Percentiles rank a stretch among this genome's conserved stretches.
Conservation (phyloP, 1,140 invertebrate genomes). For the Bombus breviceps region DNA sequence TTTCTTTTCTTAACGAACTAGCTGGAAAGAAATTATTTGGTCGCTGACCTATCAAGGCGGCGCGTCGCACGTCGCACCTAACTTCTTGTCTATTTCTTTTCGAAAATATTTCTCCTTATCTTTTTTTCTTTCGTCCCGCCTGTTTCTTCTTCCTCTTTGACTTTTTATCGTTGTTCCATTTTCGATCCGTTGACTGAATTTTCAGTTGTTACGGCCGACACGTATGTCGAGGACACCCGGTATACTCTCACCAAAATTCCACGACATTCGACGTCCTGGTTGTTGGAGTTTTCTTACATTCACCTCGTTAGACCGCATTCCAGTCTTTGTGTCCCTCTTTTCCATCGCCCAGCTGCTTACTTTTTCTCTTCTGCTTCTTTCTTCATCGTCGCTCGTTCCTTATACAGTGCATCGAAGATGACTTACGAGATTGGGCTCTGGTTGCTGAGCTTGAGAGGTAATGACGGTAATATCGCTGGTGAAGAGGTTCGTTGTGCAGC, state of each 20-base stretch:
- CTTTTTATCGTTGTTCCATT: not conserved
- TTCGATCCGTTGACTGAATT: not conserved
- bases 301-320: constrained; percentile 72
- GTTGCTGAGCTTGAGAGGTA: constrained; percentile 3
- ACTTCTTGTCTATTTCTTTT: constrained; percentile 39
- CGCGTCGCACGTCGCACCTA: constrained; percentile 36
- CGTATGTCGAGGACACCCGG: constrained; percentile 67
- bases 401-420: constrained; percentile 19
- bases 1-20: not conserved
- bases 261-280: constrained; percentile 53
- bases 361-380: constrained; percentile 40
- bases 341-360: constrained; percentile 49
- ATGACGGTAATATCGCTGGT: not conserved
- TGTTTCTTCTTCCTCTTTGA: not conserved
- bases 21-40: constrained; percentile 48
- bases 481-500: constrained; percentile 11
- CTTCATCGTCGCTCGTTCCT: not conserved
- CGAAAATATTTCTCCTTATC: not conserved
- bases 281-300: constrained; percentile 61
- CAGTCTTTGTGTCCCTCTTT: constrained; percentile 70
- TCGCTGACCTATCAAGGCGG: constrained; percentile 50
- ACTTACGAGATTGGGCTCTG: constrained; percentile 36
- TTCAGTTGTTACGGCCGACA: not conserved
- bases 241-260: constrained; percentile 73
- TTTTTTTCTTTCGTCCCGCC: not conserved